Evolutionary conservation across 2,888 invertebrate genomes (phyloP), one percentile per base, ranked within the genome.

Genomic region (Gymnosoma rotundatum): DNA sequence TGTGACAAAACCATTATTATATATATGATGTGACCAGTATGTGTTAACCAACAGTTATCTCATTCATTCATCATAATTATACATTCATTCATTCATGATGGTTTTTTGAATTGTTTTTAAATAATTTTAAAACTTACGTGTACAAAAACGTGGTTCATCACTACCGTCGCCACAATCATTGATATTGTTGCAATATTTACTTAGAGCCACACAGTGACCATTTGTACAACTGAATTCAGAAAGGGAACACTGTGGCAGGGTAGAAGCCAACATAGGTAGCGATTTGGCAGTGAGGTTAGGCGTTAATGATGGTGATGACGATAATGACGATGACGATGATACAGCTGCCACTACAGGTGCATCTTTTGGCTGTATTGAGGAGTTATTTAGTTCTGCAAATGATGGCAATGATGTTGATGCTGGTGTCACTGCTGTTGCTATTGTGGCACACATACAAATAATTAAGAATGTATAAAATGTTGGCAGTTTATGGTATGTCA

Each of bases 121-220:
- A 76, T 48, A 56, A 52, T 85, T 61, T 54, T 42, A 32, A 66
- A 66, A 95, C 96, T 96, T 92, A 96, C 96, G 95, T 91, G 96
- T 95, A 90, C 96, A 96, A 92, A 95, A 95, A 88, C 96, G 93
- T 20, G 96, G 96, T 90, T 96, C 96, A 90, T 96, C 96, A 38
- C 96, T 95, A 5, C 95, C 94, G 90, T 97, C 96, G 0, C 96
- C 96, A 89, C 97, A 97, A 90, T 97, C 96, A 91, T 96, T 95
- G 86, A 94, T 93, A 86, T 95, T 95, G 91, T 97, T 96, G 92
- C 97, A 97, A 91, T 94, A 96, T 91, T 95, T 94, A 92, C 96
- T 96, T 87, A 95, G 93, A 60, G 94, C 93, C 83, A 92, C 91
- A 88, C 92, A 92, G 85, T 90, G 92, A 78, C 92, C 91, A 88